These are phyloP conservation scores for Sinosuthora webbiana DNA, from an alignment of 2,113 vertebrate species.

Conservation along the genomic window DNA sequence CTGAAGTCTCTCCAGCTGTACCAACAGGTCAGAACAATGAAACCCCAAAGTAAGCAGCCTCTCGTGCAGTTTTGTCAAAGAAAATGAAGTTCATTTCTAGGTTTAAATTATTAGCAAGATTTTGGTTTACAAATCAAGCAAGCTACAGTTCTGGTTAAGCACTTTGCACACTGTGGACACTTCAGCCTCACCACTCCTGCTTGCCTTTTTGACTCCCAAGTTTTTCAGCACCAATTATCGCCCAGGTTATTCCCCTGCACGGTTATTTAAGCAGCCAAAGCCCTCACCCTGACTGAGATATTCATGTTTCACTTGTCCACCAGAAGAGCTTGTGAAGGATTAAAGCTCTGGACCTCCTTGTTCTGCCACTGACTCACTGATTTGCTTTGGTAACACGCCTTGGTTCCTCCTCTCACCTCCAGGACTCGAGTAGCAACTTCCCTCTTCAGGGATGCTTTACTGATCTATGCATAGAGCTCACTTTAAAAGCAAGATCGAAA, in stretches of 20 bases:
- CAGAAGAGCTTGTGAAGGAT: neutral
- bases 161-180: neutral
- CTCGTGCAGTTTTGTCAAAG: neutral
- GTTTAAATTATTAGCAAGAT: neutral
- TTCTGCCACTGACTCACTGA: neutral
- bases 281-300: neutral
- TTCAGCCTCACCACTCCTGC: neutral
- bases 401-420: neutral
- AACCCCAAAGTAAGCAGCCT: neutral
- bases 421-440: neutral
- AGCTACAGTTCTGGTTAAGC: neutral
- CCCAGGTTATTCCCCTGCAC: neutral
- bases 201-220: neutral
- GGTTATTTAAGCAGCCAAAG: neutral
- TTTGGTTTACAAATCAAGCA: neutral
- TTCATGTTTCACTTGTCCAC: neutral
- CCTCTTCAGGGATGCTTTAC: neutral
- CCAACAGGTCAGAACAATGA: neutral
- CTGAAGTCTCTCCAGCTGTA: neutral
- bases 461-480: neutral
- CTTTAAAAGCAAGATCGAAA: neutral
- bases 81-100: neutral
- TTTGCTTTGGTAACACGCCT: rapidly evolving
- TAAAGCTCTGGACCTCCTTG: neutral
- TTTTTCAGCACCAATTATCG: neutral